Conservation (phyloP, 2,888 invertebrate species). For the Alitta virens region DNA sequence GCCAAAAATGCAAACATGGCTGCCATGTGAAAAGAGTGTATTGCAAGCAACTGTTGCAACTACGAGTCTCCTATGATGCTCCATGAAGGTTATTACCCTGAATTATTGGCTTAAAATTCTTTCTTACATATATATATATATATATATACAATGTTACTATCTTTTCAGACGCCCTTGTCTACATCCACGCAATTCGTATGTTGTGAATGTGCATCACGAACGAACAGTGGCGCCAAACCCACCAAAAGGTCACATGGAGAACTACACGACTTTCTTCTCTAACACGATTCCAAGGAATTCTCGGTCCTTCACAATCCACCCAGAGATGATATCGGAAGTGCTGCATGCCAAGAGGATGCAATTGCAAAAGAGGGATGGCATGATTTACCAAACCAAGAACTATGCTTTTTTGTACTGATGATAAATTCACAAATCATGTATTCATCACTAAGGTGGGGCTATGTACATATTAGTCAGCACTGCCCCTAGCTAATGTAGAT, state of each 20-base stretch:
- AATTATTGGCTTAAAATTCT: too few species aligned
- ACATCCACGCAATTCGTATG: slow-evolving; percentile 38
- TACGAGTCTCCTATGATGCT: too few species aligned
- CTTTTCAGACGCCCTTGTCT: slow-evolving; percentile 26
- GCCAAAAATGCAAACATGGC: too few species aligned
- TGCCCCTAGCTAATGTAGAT: too few species aligned
- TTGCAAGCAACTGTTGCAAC: too few species aligned
- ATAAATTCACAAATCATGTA: neutral
- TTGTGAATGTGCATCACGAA: slow-evolving; percentile 29
- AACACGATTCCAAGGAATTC: slow-evolving; percentile 51
- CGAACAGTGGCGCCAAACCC: slow-evolving; percentile 36
- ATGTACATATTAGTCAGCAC: too few species aligned
- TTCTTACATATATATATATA: too few species aligned
- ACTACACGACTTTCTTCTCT: slow-evolving; percentile 52
- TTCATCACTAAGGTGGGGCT: too few species aligned
- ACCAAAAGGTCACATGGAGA: slow-evolving; percentile 46
- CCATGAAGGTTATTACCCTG: too few species aligned
- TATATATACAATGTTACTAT: too few species aligned
- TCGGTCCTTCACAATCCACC: slow-evolving; percentile 44
- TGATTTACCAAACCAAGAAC: slow-evolving; percentile 44
- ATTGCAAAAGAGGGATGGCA: slow-evolving; percentile 46
- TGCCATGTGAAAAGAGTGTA: too few species aligned
- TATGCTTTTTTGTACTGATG: slow-evolving; percentile 48
- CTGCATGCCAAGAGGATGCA: slow-evolving; percentile 50
- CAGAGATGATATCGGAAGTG: slow-evolving; percentile 52